These are phyloP conservation scores for Alethe diademata DNA, from an alignment of 2,113 vertebrate genomes.

Conservation along the genomic window DNA sequence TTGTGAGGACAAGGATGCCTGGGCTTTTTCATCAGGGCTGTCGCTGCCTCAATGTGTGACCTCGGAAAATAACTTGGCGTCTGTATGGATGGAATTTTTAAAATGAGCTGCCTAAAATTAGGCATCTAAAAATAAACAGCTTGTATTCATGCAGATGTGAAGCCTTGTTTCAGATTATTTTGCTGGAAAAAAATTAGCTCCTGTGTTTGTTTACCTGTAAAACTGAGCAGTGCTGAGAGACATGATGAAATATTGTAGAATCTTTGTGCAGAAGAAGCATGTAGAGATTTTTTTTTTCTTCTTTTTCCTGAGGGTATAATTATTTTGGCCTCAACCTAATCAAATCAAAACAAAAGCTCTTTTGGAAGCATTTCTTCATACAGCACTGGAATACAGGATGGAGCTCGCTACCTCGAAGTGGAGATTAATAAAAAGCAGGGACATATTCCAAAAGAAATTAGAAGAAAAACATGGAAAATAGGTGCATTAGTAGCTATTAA, in stretches of 20 bases:
- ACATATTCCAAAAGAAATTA: background rate
- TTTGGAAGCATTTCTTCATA: background rate
- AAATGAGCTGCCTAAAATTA: conserved; percentile 10
- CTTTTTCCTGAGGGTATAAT: background rate
- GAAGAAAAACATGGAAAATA: background rate
- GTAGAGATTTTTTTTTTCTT: background rate
- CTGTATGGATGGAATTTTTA: conserved; percentile 9
- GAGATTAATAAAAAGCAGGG: background rate
- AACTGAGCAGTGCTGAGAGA: background rate
- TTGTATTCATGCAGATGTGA: background rate
- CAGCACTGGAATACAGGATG: background rate
- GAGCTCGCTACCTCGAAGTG: background rate
- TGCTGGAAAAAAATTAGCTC: background rate
- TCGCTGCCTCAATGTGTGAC: background rate
- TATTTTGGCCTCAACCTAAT: background rate
- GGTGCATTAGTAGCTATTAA: background rate
- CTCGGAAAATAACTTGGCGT: background rate
- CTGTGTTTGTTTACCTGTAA: background rate
- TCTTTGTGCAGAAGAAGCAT: background rate
- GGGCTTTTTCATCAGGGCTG: conserved; percentile 19
- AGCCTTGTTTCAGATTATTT: background rate
- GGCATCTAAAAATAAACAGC: conserved; percentile 24
- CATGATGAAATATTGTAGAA: background rate
- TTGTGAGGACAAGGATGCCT: background rate
- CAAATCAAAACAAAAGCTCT: background rate